Percentiles rank a stretch among this genome's conserved stretches.
Conservation (phyloP, 2,888 invertebrate species). For the Ceriagrion tenellum region DNA sequence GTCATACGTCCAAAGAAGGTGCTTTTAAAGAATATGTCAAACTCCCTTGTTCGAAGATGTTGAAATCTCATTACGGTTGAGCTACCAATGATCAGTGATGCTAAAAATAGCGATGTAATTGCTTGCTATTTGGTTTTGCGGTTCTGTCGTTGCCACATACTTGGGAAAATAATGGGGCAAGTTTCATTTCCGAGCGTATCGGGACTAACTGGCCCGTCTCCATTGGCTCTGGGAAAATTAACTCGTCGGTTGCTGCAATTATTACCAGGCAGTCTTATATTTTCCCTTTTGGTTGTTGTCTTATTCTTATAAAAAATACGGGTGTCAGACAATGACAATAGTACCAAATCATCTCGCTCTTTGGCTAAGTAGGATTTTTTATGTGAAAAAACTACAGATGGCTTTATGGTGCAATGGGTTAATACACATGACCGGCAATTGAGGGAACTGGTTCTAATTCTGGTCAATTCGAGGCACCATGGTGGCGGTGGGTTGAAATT, state of each 20-base stretch:
- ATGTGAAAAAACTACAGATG: no score
- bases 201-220: background rate
- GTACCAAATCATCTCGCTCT: background rate
- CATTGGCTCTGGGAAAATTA: background rate
- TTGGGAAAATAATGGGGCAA: background rate
- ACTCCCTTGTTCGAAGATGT: background rate
- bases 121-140: background rate
- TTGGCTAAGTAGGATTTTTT: background rate
- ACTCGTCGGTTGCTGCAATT: background rate
- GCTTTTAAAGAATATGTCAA: background rate
- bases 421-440: no score
- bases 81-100: background rate
- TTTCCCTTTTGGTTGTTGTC: background rate
- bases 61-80: background rate
- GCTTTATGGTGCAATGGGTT: no score
- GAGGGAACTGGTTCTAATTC: no score
- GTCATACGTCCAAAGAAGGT: no score
- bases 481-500: no score
- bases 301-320: background rate
- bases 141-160: background rate
- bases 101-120: background rate
- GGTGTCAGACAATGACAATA: background rate
- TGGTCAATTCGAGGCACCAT: no score
- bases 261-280: background rate
- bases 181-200: slow-evolving; percentile 19